Percentiles rank a stretch among this genome's conserved stretches.
Conservation (phyloP, 2,888 invertebrate genomes). For the Pterostichus niger region DNA sequence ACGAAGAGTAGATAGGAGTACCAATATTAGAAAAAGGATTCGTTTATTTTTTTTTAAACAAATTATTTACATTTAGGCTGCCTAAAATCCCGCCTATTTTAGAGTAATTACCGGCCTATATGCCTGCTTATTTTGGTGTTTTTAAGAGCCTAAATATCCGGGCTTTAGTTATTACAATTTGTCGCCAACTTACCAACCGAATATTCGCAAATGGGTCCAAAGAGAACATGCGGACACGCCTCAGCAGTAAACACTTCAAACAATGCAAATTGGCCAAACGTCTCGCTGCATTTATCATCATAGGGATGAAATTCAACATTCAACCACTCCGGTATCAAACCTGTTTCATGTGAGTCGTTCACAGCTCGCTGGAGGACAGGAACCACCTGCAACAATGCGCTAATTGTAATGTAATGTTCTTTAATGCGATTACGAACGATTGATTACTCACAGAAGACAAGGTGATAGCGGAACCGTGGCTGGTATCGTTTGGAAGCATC, state of each 20-base stretch:
- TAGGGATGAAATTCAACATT: slow-evolving; percentile 12
- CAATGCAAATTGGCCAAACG: slow-evolving; percentile 30
- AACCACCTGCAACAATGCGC: slow-evolving; percentile 42
- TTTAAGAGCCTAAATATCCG: no score
- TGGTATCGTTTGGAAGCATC: slow-evolving; percentile 38
- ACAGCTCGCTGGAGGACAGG: slow-evolving; percentile 40
- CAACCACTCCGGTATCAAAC: slow-evolving; percentile 46
- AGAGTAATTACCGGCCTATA: no score
- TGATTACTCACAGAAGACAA: slow-evolving; percentile 36
- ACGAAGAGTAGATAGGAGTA: no score
- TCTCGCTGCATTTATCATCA: slow-evolving; percentile 53
- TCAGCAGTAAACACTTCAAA: slow-evolving; percentile 39
- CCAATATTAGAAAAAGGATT: no score
- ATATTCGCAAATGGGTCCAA: slow-evolving; percentile 61
- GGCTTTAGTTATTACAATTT: no score
- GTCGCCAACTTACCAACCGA: slow-evolving; percentile 46
- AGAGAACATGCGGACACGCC: slow-evolving; percentile 56
- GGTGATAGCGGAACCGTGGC: slow-evolving; percentile 12
- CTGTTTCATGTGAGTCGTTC: neutral
- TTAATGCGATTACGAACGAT: neutral
- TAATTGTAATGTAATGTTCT: slow-evolving; percentile 37
- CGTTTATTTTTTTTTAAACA: no score
- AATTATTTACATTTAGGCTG: no score
- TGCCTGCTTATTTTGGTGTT: no score
- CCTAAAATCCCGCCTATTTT: no score